Evolutionary conservation across 1,140 invertebrate genomes (phyloP).

Genomic region (Delia radicum): DNA sequence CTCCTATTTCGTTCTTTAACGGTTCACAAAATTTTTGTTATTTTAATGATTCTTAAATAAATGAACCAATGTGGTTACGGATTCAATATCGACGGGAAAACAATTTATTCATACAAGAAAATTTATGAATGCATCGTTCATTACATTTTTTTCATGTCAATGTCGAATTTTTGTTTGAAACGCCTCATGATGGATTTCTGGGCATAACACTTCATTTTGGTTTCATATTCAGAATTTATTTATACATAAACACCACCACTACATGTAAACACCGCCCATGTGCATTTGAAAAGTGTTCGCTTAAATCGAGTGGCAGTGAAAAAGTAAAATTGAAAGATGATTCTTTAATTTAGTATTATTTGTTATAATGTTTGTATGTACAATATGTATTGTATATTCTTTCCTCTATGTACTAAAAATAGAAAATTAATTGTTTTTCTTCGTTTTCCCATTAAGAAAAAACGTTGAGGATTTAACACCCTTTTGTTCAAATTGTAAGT

Average conservation of each 20-base stretch:
- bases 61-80: neutral
- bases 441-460: neutral
- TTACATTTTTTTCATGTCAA: neutral
- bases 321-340: no score
- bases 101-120: neutral
- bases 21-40: neutral
- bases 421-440: neutral
- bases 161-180: neutral
- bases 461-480: neutral
- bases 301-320: neutral
- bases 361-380: no score
- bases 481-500: no score
- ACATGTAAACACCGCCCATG: neutral
- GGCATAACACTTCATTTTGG: neutral
- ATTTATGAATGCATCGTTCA: neutral
- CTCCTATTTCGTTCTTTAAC: neutral
- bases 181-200: constrained; percentile 14
- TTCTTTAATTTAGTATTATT: no score
- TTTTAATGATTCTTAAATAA: constrained; percentile 3
- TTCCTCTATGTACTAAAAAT: neutral
- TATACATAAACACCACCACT: neutral
- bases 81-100: neutral
- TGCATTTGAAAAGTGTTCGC: neutral
- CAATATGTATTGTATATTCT: no score
- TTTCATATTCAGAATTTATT: neutral